A percentile compares a stretch with the other conserved stretches of the same genome.
These are phyloP conservation scores for Sitophilus oryzae DNA, from an alignment of 1,140 invertebrate species.

Conservation along the genomic window DNA sequence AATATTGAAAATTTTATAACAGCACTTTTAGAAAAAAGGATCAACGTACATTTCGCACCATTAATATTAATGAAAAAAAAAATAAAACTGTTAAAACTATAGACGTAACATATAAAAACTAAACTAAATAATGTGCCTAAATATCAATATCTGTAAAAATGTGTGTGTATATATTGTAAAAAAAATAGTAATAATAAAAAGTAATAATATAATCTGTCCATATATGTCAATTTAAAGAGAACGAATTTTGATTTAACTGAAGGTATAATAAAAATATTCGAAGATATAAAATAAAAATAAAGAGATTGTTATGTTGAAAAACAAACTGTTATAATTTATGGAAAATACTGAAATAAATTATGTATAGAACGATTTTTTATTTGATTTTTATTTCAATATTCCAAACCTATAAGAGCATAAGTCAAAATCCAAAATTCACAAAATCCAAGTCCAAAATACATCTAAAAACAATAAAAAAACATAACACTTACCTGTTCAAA, in stretches of 20 bases:
- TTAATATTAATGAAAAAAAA: too few relatives aligned
- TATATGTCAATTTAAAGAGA: background rate
- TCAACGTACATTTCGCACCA: too few relatives aligned
- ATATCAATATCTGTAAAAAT: background rate
- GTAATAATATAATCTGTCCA: constrained; percentile 3
- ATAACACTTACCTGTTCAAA: constrained; percentile 82
- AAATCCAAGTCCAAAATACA: background rate
- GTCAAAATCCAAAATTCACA: background rate
- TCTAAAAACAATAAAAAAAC: constrained; percentile 2
- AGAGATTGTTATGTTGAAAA: background rate
- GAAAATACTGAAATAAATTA: background rate
- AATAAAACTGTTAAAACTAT: background rate
- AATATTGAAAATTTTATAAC: background rate
- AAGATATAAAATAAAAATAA: too few relatives aligned
- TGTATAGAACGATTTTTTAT: background rate
- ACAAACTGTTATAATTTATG: background rate
- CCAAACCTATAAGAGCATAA: too few relatives aligned
- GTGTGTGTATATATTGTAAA: constrained; percentile 2
- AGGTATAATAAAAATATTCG: too few relatives aligned
- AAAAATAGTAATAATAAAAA: constrained; percentile 1
- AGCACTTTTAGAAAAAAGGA: background rate
- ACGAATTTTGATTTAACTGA: background rate
- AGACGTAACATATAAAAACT: background rate
- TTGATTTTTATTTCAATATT: background rate
- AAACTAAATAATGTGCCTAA: constrained; percentile 8